Evolutionary conservation across 2,797 vertebrate species (phyloP), one percentile per base, ranked within the genome.

Genomic region (Naso thynnoides): DNA sequence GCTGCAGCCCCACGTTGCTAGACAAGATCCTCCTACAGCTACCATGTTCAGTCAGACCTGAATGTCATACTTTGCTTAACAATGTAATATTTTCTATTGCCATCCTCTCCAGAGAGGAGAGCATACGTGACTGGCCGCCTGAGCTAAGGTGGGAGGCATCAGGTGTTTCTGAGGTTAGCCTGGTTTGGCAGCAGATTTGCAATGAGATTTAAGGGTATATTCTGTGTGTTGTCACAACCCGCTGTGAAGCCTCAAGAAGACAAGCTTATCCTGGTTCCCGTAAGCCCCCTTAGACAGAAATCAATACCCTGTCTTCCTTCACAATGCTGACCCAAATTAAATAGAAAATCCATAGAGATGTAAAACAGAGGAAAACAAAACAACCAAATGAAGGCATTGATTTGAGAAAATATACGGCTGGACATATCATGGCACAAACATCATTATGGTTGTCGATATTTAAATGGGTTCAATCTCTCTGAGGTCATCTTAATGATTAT

Each of bases 311-410:
- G 78, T 87, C 86, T 91, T 90, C 90, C 86, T 80, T 87, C 88
- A 86, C 91, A 88, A 92, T 84, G 82, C 88, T 92, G 91, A 92
- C 91, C 91, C 84, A 93, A 92, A 93, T 94, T 91, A 93, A 92
- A 93, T 90, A 78, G 86, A 92, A 92, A 94, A 93, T 94, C 92
- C 73, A 93, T 93, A 86, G 81, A 84, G 85, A 91, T 90, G 88
- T 92, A 90, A 90, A 92, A 89, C 87, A 91, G 84, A 84, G 81
- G 76, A 86, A 88, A 90, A 89, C 85, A 91, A 91, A 88, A 90
- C 86, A 91, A 81, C 66, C 71, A 83, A 90, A 89, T 88, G 76
- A 88, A 84, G 59, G 47, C 73, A 93, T 90, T 88, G 89, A 91
- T 92, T 86, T 7, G 8, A 31, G 72, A 79, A 82, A 82, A 83